Evolutionary conservation across 2,888 invertebrate species (phyloP).

Genomic region (Crepidodera aurea): DNA sequence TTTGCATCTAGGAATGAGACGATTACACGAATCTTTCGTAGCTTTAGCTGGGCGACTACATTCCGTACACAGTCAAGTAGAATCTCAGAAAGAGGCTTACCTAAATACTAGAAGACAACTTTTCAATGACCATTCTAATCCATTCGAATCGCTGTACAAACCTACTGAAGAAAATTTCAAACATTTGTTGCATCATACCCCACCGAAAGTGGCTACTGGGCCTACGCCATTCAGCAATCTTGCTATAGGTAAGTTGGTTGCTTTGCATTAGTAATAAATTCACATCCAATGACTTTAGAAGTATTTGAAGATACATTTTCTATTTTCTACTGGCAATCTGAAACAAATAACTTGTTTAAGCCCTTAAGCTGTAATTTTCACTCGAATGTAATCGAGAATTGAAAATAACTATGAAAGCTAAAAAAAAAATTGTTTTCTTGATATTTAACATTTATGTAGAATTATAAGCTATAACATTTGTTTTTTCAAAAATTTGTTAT

Average conservation of each 20-base stretch:
- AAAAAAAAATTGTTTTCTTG: too few species aligned
- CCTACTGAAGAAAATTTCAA: conserved; percentile 40
- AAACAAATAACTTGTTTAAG: too few species aligned
- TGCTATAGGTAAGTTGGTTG: conserved; percentile 41
- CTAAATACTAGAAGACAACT: conserved; percentile 81
- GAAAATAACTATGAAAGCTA: too few species aligned
- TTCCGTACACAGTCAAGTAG: conserved; percentile 79
- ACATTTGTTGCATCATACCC: conserved; percentile 54
- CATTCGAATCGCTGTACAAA: conserved; percentile 68
- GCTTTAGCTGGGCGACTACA: conserved; percentile 88
- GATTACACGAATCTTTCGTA: conserved; percentile 86
- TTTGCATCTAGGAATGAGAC: conserved; percentile 77
- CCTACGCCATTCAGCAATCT: conserved; percentile 69
- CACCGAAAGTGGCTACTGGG: conserved; percentile 65
- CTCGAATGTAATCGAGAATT: too few species aligned
- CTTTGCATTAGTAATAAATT: neutral
- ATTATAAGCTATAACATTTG: too few species aligned
- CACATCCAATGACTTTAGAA: conserved; percentile 39
- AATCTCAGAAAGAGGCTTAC: conserved; percentile 85
- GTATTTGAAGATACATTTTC: too few species aligned
- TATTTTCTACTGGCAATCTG: too few species aligned
- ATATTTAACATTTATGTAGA: too few species aligned
- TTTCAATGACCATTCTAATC: conserved; percentile 78
- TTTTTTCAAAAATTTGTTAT: too few species aligned
- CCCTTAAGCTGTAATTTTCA: too few species aligned